Evolutionary conservation across 2,113 vertebrate species (phyloP).

Genomic region (Rutilus rutilus): DNA sequence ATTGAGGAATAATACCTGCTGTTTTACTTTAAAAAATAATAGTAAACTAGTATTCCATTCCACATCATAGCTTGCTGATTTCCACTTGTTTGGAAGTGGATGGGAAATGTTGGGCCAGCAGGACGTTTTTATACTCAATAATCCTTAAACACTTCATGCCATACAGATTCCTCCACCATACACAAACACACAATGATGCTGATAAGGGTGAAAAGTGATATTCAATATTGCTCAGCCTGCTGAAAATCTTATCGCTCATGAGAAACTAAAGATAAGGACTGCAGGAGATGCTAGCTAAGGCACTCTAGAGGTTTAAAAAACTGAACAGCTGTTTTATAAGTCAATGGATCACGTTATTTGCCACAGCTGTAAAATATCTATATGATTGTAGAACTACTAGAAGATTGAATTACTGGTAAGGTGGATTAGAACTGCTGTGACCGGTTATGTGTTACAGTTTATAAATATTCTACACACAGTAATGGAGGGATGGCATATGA

Average conservation of each 20-base stretch:
- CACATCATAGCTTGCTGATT: conserved; percentile 22
- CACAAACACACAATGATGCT: conserved; percentile 13
- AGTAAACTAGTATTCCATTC: background rate
- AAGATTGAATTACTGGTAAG: background rate
- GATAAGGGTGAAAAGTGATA: conserved; percentile 32
- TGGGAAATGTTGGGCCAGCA: background rate
- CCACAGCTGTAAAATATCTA: background rate
- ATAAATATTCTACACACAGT: background rate
- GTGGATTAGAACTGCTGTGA: conserved; percentile 1
- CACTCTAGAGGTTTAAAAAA: background rate
- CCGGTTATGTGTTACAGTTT: background rate
- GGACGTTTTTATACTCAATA: background rate
- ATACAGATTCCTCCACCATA: background rate
- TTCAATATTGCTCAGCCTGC: conserved; percentile 30
- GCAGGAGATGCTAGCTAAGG: conserved; percentile 19
- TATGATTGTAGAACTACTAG: background rate
- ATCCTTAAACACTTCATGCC: background rate
- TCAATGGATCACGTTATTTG: conserved; percentile 3
- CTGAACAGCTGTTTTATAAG: background rate
- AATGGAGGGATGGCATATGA: background rate
- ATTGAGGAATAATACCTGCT: background rate
- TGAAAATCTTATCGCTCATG: conserved; percentile 27
- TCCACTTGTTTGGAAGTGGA: conserved; percentile 2
- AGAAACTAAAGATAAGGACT: conserved; percentile 12
- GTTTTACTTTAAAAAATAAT: background rate